Conservation (phyloP, 2,113 vertebrate species). For the Climacteris rufus region DNA sequence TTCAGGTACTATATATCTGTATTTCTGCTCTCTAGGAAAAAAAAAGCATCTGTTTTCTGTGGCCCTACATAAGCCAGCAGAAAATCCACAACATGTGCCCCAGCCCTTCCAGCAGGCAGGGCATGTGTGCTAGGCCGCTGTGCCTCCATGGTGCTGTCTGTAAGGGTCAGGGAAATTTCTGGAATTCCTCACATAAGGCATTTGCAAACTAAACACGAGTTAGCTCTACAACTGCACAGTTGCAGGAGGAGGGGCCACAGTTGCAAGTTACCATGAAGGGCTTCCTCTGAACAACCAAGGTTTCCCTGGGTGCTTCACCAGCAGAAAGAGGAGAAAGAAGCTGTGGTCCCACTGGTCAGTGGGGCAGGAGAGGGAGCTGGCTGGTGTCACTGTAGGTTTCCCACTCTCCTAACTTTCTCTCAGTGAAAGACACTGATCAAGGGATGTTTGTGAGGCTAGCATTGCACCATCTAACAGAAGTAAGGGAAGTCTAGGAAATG, state of each 20-base stretch:
- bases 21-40: not conserved
- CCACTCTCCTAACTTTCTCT: not conserved
- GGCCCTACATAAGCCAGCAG: accelerated
- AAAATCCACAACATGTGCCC: accelerated
- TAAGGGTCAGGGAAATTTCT: not conserved
- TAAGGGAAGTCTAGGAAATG: not conserved
- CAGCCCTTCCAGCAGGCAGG: not conserved
- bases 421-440: not conserved
- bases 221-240: not conserved
- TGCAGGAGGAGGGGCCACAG: not conserved
- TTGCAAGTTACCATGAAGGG: not conserved
- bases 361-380: not conserved
- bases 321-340: not conserved
- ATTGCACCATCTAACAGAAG: not conserved
- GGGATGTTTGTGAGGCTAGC: not conserved
- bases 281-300: not conserved
- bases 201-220: not conserved
- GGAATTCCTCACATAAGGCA: not conserved
- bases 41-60: not conserved
- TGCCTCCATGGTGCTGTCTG: not conserved
- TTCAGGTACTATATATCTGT: not conserved
- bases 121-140: not conserved
- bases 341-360: not conserved
- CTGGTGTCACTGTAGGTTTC: not conserved
- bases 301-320: not conserved